Evolutionary conservation across 1,140 invertebrate species (phyloP), one percentile per base, ranked within the genome.

Genomic region (Cyclargus thomasi): DNA sequence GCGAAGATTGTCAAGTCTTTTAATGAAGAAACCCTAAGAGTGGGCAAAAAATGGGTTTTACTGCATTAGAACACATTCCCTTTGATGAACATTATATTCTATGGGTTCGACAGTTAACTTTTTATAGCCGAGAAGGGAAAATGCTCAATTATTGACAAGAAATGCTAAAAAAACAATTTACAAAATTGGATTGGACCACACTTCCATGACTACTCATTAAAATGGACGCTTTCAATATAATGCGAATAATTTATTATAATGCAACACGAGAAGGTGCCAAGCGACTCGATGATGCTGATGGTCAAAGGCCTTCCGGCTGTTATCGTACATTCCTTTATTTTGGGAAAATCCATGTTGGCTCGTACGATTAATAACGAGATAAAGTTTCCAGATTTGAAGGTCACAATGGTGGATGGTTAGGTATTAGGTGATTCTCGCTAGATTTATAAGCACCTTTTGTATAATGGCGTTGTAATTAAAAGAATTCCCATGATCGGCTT

Each of bases 261-360:
- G 11, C 18, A 7, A 18, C 11, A n/a, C 18, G 18, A 55, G 18
- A 11, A 18, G 17, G 53, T 55, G 18, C n/a, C 17, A 55, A 16
- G 16, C 14, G 47, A 17, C n/a, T 53, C n/a, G 47, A 55, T 55
- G 18, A 18, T 8, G 7, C n/a, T 20, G 55, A 59, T 21, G 55
- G 17, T 18, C 18, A 59, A 21, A 18, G 55, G 17, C 55, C 55
- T 59, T 59, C 18, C 55, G 55, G 21, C 10, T 59, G 55, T 59
- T 59, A 59, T 59, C 55, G 20, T 59, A 59, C 55, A 18, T 18
- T 55, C 18, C 18, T 17, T 55, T 20, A 18, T 18, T 59, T 59
- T 59, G 55, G 55, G 55, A 59, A 59, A 20, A 20, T 59, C 55
- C 55, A 59, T 59, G 55, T 59, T 20, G 18, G 18, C 55, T 59